Evolutionary conservation across 35 echinoderm and acorn worm species (phyloP), one percentile per base, ranked within the genome.

Genomic region (Ophioderma brevispina): DNA sequence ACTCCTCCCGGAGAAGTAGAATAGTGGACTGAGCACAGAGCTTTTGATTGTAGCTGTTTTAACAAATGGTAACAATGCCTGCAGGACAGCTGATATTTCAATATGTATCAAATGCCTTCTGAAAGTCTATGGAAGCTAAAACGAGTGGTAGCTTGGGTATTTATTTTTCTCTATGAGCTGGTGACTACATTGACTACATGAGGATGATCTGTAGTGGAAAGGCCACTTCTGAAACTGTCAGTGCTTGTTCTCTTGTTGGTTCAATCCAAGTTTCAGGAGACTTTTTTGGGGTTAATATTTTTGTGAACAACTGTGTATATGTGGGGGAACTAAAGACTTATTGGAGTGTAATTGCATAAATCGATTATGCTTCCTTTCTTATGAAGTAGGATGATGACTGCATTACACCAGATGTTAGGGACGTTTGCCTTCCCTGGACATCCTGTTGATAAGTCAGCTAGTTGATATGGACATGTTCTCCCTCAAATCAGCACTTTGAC

Each of bases 131-230:
- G 59, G 64, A 85, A 43, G 46, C 32, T 64, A 37, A 18, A 43
- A 85, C 18, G 64, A 30, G 0, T 3, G n/a, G 41, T 70, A 13
- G 59, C 59, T 56, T n/a, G n/a, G 23, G 34, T 56, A 87, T 87
- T 87, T n/a, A 38, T 14, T 21, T 87, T 76, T 87, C 38, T 78
- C 85, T 41, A 36, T 76, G 8, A 87, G 64, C 38, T 87, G 85
- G 31, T 78, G n/a, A n/a, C n/a, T 87, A n/a, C n/a, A n/a, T n/a
- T n/a, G n/a, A n/a, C n/a, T n/a, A n/a, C n/a, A n/a, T 87, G 85
- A 4, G 39, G 78, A 28, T 87, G 85, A 49, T 87, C 76, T 31
- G 30, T 87, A 21, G 85, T 87, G 17, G 85, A 87, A 28, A 14
- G 78, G 1, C 64, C 76, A 4, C 64, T 76, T 38, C 75, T 87